phyloP scores from a whole-genome alignment of 2,797 vertebrate genomes.

The Lophura swinhoii region DNA sequence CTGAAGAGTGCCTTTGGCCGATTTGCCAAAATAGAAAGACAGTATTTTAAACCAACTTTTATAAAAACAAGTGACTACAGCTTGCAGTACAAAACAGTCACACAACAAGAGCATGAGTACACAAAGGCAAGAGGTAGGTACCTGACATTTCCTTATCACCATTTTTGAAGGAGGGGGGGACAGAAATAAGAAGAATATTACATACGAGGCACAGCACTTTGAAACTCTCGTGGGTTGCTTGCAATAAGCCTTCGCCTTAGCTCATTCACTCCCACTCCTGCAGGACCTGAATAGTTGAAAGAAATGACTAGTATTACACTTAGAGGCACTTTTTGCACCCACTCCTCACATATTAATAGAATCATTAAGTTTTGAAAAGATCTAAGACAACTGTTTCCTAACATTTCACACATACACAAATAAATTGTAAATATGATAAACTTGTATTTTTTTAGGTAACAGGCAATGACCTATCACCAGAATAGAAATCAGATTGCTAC shows the following conservation, averaged over 20 bases:
- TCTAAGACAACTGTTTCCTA: not conserved
- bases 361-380: too few relatives aligned
- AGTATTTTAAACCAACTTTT: not conserved
- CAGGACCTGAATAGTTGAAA: slow-evolving; percentile 83
- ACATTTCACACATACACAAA: not conserved
- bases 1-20: not conserved
- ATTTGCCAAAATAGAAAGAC: not conserved
- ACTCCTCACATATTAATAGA: not conserved
- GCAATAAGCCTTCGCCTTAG: slow-evolving; percentile 89
- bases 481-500: not conserved
- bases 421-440: not conserved
- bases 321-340: not conserved
- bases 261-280: slow-evolving; percentile 94
- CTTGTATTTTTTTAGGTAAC: not conserved
- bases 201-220: slow-evolving; percentile 90
- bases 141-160: not conserved
- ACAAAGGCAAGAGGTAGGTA: not conserved
- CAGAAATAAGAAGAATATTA: slow-evolving; percentile 32
- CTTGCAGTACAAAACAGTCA: not conserved
- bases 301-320: not conserved
- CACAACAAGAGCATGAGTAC: not conserved
- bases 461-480: not conserved
- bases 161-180: not conserved
- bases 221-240: slow-evolving; percentile 85
- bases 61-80: not conserved